Percentiles rank a stretch among this genome's conserved stretches.
Conservation (phyloP, 1,140 invertebrate genomes). For the Scaptodrosophila lebanonensis region DNA sequence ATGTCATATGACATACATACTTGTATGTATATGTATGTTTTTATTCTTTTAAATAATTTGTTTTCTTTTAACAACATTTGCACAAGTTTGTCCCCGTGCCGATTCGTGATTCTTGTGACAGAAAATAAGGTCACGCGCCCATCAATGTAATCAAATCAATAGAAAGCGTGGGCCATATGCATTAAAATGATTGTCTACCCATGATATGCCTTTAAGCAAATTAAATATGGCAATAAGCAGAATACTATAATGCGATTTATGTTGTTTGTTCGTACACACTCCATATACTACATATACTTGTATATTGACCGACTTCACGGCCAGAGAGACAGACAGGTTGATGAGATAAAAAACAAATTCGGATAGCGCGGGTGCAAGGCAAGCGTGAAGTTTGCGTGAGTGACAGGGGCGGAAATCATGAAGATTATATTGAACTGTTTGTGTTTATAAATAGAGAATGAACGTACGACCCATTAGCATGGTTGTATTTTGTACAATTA, state of each 20-base stretch:
- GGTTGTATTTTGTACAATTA: conserved; percentile 36
- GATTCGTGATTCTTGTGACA: too few species aligned
- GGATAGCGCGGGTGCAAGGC: conserved; percentile 36
- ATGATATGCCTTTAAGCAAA: conserved; percentile 60
- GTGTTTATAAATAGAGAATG: conserved; percentile 27
- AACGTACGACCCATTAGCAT: neutral
- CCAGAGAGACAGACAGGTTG: conserved; percentile 46
- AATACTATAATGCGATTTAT: conserved; percentile 27
- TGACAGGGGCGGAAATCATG: conserved; percentile 46
- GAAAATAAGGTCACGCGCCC: too few species aligned
- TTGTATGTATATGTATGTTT: too few species aligned
- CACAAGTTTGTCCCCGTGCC: too few species aligned
- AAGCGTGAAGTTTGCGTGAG: neutral
- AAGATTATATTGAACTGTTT: conserved; percentile 65
- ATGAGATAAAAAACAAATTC: conserved; percentile 62
- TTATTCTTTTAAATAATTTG: too few species aligned
- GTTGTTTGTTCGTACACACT: conserved; percentile 21
- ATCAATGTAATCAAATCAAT: too few species aligned
- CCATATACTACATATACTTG: conserved; percentile 5
- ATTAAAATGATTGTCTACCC: conserved; percentile 42
- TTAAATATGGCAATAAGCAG: conserved; percentile 65
- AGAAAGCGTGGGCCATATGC: too few species aligned
- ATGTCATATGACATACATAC: too few species aligned
- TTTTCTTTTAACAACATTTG: too few species aligned
- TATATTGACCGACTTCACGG: conserved; percentile 58